Percentiles rank a stretch among this genome's conserved stretches.
Evolutionary conservation across 2,113 vertebrate genomes (phyloP).

Genomic region (Narcine bancroftii): DNA sequence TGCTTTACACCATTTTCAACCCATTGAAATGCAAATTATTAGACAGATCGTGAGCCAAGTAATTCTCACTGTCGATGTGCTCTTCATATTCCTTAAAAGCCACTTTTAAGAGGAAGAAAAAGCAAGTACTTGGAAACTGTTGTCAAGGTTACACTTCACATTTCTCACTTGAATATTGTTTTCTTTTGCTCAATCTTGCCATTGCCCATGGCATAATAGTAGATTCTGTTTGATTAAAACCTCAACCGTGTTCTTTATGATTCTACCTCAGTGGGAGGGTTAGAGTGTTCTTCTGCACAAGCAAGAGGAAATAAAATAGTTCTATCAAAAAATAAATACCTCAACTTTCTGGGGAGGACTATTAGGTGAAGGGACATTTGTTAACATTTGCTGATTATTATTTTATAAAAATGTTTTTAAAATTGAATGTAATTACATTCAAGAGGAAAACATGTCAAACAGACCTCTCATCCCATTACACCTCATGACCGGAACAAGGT

Average conservation of each 20-base stretch:
- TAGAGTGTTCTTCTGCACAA: neutral
- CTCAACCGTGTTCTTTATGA: neutral
- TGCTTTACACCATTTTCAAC: neutral
- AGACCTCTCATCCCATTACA: neutral
- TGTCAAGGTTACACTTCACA: slow-evolving; percentile 24
- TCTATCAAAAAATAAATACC: neutral
- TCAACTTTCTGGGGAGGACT: neutral
- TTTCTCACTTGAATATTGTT: slow-evolving; percentile 12
- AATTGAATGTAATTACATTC: neutral
- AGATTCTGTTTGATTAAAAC: slow-evolving; percentile 34
- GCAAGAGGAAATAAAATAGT: neutral
- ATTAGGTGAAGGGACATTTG: neutral
- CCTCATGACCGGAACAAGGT: neutral
- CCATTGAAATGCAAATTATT: neutral
- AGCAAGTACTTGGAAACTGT: slow-evolving; percentile 21
- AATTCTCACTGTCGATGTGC: neutral
- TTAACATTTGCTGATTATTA: no score
- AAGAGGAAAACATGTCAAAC: neutral
- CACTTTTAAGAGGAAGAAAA: neutral
- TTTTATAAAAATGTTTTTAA: neutral
- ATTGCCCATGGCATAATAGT: slow-evolving; percentile 27
- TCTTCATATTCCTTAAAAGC: neutral
- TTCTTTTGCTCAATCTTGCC: neutral
- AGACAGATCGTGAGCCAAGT: neutral
- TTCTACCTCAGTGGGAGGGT: neutral